A percentile compares a stretch with the other conserved stretches of the same genome.
These are phyloP conservation scores for Sporophila hypoxantha DNA, from an alignment of 2,113 vertebrate genomes.

Conservation along the genomic window DNA sequence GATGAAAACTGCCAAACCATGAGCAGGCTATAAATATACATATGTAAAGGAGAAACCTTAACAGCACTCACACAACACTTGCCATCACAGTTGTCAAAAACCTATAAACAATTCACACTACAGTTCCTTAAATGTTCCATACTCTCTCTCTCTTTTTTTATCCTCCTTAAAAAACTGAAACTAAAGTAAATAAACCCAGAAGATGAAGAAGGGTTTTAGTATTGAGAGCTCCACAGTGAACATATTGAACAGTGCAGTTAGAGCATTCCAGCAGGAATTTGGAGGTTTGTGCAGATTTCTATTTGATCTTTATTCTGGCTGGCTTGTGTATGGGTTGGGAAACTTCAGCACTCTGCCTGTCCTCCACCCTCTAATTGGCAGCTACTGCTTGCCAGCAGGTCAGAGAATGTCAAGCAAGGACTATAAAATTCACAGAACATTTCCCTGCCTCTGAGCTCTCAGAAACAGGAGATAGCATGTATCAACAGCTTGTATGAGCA, in stretches of 20 bases:
- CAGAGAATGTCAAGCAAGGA: not conserved
- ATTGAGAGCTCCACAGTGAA: not conserved
- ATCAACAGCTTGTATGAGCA: not conserved
- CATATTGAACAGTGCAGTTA: not conserved
- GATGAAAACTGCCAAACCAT: not conserved
- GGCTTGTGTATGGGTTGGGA: not conserved
- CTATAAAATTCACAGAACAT: not conserved
- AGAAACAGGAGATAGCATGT: not conserved
- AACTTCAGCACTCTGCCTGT: not conserved
- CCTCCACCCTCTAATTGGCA: not conserved
- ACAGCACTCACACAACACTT: not conserved
- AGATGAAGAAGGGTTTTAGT: not conserved
- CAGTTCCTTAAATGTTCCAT: not conserved
- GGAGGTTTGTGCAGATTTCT: not conserved
- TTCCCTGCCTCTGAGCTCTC: not conserved
- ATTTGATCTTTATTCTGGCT: not conserved
- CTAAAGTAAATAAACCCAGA: not conserved
- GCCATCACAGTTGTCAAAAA: conserved; percentile 8
- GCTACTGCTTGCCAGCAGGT: not conserved
- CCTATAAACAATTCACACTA: not conserved
- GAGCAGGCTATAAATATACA: not conserved
- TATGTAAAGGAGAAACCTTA: not conserved
- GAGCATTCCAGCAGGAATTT: not conserved
- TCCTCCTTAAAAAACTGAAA: not conserved
- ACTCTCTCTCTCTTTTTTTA: not conserved